Evolutionary conservation across 2,888 invertebrate species (phyloP).

Genomic region (Tanaodytes sp.): DNA sequence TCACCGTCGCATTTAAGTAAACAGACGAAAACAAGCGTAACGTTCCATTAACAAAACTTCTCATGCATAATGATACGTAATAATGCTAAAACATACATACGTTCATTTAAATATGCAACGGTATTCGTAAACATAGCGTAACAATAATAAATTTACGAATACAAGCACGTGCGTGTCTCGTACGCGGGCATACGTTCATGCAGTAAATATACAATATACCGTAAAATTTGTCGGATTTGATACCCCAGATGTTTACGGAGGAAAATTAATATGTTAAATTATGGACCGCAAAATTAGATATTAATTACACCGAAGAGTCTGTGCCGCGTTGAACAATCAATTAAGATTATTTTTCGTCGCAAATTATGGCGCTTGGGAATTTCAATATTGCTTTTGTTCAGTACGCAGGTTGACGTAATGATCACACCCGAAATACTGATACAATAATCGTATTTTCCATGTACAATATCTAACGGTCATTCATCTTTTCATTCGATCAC

Average conservation of each 20-base stretch:
- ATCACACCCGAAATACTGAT: constrained; percentile 29
- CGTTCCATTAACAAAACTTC: constrained; percentile 38
- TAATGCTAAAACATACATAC: constrained; percentile 36
- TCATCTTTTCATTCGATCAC: constrained; percentile 46
- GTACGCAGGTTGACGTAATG: no score
- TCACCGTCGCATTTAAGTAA: constrained; percentile 26
- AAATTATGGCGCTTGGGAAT: no score
- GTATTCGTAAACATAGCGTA: constrained; percentile 25
- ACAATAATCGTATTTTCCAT: constrained; percentile 36
- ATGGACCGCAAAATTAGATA: constrained; percentile 12
- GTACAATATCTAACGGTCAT: constrained; percentile 22
- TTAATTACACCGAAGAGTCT: no score
- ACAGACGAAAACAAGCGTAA: constrained; percentile 28
- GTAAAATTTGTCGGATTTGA: constrained; percentile 31
- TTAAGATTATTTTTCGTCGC: no score
- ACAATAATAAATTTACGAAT: constrained; percentile 42
- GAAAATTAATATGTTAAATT: constrained; percentile 29
- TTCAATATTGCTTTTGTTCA: no score
- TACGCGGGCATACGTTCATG: constrained; percentile 7
- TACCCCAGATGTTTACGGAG: constrained; percentile 27
- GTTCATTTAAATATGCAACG: constrained; percentile 38
- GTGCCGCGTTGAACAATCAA: no score
- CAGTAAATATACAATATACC: constrained; percentile 32
- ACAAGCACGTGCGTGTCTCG: constrained; percentile 13
- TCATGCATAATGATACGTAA: constrained; percentile 30